Evolutionary conservation across 2,888 invertebrate genomes (phyloP).

Genomic region (Melinopterus prodromus): DNA sequence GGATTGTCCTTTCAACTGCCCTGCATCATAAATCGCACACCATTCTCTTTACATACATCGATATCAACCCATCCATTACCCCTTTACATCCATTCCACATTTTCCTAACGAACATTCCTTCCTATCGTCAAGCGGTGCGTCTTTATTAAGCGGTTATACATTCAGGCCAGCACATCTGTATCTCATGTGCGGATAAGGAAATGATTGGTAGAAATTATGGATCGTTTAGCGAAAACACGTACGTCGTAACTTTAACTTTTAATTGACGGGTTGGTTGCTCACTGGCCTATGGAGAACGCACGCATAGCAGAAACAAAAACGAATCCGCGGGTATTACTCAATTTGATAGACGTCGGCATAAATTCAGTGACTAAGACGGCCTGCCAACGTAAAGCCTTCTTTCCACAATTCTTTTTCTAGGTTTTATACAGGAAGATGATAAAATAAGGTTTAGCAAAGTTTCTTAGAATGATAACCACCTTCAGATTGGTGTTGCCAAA

Average conservation of each 20-base stretch:
- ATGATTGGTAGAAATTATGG: neutral
- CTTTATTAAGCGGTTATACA: neutral
- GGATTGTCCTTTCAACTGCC: no score
- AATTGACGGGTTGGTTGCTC: conserved; percentile 4
- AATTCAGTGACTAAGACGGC: neutral
- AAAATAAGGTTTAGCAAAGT: no score
- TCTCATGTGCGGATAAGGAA: neutral
- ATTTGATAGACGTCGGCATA: neutral
- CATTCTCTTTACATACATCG: neutral
- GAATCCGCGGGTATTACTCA: neutral
- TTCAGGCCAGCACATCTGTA: neutral
- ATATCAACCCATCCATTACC: neutral
- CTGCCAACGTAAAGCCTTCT: neutral
- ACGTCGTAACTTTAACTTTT: conserved; percentile 4
- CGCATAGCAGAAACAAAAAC: neutral
- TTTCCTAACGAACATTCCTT: neutral
- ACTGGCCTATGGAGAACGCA: neutral
- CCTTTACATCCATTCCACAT: neutral
- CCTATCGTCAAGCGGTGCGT: neutral
- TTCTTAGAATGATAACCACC: no score
- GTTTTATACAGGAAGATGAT: neutral
- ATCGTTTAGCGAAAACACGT: neutral
- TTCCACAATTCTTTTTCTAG: neutral
- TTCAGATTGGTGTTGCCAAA: no score
- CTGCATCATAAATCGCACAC: neutral